Percentiles rank a stretch among this genome's conserved stretches.
Conservation (phyloP, 2,888 invertebrate species). For the Morinoia aosen region DNA sequence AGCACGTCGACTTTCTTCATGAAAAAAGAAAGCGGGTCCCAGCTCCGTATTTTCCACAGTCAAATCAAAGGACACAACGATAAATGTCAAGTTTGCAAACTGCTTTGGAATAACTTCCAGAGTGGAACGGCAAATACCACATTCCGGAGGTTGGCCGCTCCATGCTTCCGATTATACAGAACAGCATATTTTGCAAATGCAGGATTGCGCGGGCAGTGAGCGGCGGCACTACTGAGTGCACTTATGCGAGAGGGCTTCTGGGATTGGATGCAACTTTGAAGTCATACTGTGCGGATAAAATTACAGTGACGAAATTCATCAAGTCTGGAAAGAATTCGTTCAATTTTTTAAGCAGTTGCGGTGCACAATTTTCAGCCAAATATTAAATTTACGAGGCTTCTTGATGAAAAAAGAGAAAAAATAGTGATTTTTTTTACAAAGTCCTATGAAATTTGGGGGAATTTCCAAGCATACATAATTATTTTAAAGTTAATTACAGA, state of each 20-base stretch:
- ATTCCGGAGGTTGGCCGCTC: neutral
- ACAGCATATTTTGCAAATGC: neutral
- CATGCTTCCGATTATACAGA: neutral
- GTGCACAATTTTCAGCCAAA: neutral
- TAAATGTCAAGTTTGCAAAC: constrained; percentile 17
- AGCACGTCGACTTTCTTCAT: neutral
- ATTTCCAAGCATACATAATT: neutral
- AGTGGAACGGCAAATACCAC: neutral
- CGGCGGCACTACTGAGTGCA: neutral
- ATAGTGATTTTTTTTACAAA: neutral
- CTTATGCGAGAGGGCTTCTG: neutral
- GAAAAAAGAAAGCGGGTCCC: neutral
- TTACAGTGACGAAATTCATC: neutral
- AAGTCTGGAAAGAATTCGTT: neutral
- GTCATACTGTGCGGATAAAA: neutral
- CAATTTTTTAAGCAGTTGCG: neutral
- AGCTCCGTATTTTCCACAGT: neutral
- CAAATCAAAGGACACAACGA: constrained; percentile 7
- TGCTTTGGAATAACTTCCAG: constrained; percentile 24
- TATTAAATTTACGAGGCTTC: neutral
- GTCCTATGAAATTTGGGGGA: neutral
- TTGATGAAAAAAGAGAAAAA: neutral
- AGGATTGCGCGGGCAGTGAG: neutral
- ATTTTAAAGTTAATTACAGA: neutral
- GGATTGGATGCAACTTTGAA: neutral